phyloP scores from a whole-genome alignment of 2,797 vertebrate genomes.

The Novumbra hubbsi region DNA sequence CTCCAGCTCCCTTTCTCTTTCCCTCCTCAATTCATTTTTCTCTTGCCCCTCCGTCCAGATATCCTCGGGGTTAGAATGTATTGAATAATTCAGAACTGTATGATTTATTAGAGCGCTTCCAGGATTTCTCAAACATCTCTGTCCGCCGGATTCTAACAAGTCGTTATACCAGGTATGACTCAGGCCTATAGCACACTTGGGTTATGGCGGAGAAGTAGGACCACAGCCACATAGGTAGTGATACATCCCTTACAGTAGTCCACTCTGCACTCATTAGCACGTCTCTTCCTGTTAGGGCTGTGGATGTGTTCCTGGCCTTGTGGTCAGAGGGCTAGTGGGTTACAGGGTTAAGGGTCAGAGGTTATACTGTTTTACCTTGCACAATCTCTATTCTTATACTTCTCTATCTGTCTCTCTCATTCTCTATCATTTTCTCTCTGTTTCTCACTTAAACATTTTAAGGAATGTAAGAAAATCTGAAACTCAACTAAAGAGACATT shows the following conservation, averaged over 20 bases:
- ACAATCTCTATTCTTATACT: background rate
- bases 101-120: conserved; percentile 63
- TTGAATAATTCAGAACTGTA: conserved; percentile 65
- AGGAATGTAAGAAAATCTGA: too few relatives aligned
- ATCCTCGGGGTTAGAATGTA: conserved; percentile 51
- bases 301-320: conserved; percentile 2
- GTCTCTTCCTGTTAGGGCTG: background rate
- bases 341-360: conserved; percentile 31
- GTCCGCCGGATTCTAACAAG: conserved; percentile 35
- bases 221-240: background rate
- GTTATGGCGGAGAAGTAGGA: background rate
- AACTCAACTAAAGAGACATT: too few relatives aligned
- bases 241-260: background rate
- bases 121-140: conserved; percentile 44
- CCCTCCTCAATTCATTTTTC: conserved; percentile 17
- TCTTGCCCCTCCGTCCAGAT: conserved; percentile 36
- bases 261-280: background rate
- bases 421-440: too few relatives aligned
- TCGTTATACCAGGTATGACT: conserved; percentile 43
- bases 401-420: background rate
- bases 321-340: background rate
- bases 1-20: conserved; percentile 21
- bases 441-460: too few relatives aligned
- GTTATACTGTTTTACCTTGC: conserved; percentile 12
- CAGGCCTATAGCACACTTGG: background rate